Conservation (phyloP, 2,797 vertebrate species). For the Silurus aristotelis region DNA sequence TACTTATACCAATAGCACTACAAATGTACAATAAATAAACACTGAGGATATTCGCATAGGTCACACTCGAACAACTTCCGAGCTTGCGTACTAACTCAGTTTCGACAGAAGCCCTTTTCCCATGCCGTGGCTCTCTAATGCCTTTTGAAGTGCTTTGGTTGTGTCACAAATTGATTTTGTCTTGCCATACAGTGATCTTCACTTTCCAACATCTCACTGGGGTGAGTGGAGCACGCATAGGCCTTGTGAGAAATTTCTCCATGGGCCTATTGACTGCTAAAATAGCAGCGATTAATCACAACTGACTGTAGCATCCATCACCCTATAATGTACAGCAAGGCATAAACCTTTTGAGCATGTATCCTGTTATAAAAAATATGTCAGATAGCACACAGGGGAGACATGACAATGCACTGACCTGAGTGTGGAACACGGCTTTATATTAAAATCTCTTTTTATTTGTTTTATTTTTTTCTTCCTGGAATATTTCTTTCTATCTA, state of each 20-base stretch:
- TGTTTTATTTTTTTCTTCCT: background rate
- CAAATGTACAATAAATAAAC: background rate
- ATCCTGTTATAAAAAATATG: conserved; percentile 9
- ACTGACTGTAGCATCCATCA: conserved; percentile 31
- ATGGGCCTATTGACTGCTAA: conserved; percentile 71
- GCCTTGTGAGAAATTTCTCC: conserved; percentile 66
- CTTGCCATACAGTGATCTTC: conserved; percentile 33
- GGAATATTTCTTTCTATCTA: background rate
- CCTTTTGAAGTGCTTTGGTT: conserved; percentile 22
- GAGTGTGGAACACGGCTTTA: background rate
- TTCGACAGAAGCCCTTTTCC: background rate
- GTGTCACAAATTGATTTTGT: conserved; percentile 37
- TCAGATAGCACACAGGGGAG: background rate
- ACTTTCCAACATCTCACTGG: conserved; percentile 23
- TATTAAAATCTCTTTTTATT: background rate
- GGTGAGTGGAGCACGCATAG: conserved; percentile 37
- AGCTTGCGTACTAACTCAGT: too few relatives aligned
- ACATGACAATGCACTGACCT: background rate
- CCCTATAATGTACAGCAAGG: conserved; percentile 11
- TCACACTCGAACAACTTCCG: background rate
- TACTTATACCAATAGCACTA: too few relatives aligned
- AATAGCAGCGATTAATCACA: conserved; percentile 49
- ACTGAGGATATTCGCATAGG: background rate
- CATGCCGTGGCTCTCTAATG: background rate
- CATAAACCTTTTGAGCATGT: background rate